Evolutionary conservation across 2,113 vertebrate genomes (phyloP), one percentile per base, ranked within the genome.

Genomic region (Xiphorhynchus elegans): DNA sequence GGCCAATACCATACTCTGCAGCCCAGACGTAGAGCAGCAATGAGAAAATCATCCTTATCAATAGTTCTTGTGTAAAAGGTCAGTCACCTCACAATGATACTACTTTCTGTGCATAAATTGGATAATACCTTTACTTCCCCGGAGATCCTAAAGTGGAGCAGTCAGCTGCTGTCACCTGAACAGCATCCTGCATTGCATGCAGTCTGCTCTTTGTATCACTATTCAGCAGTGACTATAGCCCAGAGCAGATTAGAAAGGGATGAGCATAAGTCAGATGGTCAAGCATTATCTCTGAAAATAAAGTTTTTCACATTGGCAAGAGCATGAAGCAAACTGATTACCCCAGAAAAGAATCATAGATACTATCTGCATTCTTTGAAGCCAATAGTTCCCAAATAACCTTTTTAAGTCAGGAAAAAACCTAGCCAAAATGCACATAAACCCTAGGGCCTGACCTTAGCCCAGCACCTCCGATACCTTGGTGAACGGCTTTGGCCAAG

Each of bases 381-480:
- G n/a, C 64, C 69, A 87, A 39, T 21, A 84, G 68, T 90, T 94
- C 55, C 44, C 79, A 91, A 93, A 81, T 64, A 93, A 74, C 46
- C 75, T 69, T 69, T 63, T 88, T 59, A 85, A 92, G 50, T 26
- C 88, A 86, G 67, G 59, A 91, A 80, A 46, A 88, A 94, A 67
- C n/a, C 24, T 75, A 90, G 76, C 64, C 82, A 93, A 95, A 84
- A 60, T 56, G 72, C 68, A 83, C 2, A 11, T 89, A 91, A 91
- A 86, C 84, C 82, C 79, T 84, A 95, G 85, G 18, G 26, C 18
- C 55, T 91, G 87, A 86, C 82, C 70, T 93, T 94, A 50, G 75
- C 75, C 75, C 64, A 85, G 50, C 72, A 90, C 82, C 82, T 94
- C 92, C 92, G 78, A 50, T 94, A 95, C 85, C 95, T 96, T 83